phyloP scores from a whole-genome alignment of 2,888 invertebrate genomes.

The Gari tellinella region DNA sequence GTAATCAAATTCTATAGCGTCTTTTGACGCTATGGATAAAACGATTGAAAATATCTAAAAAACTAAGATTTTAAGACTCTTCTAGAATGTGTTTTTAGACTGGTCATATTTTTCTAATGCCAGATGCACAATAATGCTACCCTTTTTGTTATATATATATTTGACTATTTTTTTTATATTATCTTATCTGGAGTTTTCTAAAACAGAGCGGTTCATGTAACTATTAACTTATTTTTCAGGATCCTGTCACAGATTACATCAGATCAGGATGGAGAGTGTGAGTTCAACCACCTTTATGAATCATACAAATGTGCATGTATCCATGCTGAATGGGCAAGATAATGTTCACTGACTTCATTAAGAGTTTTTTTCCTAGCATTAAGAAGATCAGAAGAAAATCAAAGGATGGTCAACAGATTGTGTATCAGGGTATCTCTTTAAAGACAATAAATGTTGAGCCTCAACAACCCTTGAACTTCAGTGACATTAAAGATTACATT shows the following conservation, averaged over 20 bases:
- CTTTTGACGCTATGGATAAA: too few relatives aligned
- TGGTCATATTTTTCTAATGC: too few relatives aligned
- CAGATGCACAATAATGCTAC: too few relatives aligned
- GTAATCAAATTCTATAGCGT: too few relatives aligned
- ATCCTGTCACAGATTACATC: slow-evolving; percentile 15
- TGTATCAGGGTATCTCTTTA: slow-evolving; percentile 15
- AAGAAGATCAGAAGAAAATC: neutral
- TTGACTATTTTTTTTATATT: too few relatives aligned
- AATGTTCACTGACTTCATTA: slow-evolving; percentile 11
- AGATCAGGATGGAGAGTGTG: slow-evolving; percentile 1
- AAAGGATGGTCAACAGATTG: slow-evolving; percentile 1
- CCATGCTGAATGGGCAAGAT: slow-evolving; percentile 9
- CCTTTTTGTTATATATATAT: too few relatives aligned
- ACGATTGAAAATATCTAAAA: too few relatives aligned
- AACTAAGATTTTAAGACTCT: too few relatives aligned
- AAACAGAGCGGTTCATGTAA: too few relatives aligned
- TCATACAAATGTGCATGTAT: slow-evolving; percentile 12
- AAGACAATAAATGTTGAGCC: slow-evolving; percentile 6
- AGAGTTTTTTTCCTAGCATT: slow-evolving; percentile 11
- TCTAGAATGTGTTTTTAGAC: too few relatives aligned
- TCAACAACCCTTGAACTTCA: slow-evolving; percentile 1
- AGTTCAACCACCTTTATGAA: slow-evolving; percentile 17
- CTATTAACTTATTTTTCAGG: too few relatives aligned
- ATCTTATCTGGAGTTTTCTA: too few relatives aligned
- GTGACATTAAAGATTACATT: slow-evolving; percentile 10